Percentiles rank a stretch among this genome's conserved stretches.
phyloP scores from a whole-genome alignment of 2,797 vertebrate species.

The Sebastes matsubarae region DNA sequence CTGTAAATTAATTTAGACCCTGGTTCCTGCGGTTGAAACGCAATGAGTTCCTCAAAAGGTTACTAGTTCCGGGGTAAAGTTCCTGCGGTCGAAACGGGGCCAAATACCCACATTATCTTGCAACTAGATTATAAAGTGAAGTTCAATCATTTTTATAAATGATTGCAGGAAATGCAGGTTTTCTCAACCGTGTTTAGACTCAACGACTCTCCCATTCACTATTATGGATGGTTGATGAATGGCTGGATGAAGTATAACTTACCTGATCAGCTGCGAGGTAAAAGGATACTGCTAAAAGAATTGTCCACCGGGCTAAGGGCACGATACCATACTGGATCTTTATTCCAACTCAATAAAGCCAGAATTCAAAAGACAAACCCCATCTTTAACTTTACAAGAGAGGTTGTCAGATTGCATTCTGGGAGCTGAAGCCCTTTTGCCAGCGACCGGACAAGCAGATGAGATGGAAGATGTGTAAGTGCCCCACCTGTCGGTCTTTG shows the following conservation, averaged over 20 bases:
- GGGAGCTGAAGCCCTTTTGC: constrained; percentile 26
- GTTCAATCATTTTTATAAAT: constrained; percentile 19
- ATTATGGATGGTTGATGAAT: neutral
- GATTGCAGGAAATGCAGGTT: constrained; percentile 21
- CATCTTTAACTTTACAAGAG: neutral
- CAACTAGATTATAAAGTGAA: neutral
- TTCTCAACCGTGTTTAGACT: neutral
- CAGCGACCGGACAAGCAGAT: constrained; percentile 38
- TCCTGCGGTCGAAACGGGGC: too few relatives aligned
- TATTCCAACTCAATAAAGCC: neutral
- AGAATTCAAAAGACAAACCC: neutral
- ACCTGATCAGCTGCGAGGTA: constrained; percentile 51
- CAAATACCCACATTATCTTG: neutral
- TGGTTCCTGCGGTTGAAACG: too few relatives aligned
- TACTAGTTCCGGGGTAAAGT: too few relatives aligned
- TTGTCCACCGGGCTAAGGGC: constrained; percentile 39
- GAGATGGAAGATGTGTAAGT: constrained; percentile 71
- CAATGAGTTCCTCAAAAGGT: too few relatives aligned
- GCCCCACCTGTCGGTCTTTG: constrained; percentile 85
- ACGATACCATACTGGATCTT: constrained; percentile 29
- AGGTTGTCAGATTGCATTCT: neutral
- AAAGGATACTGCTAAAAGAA: constrained; percentile 31
- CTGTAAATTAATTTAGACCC: too few relatives aligned
- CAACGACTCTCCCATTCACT: neutral
- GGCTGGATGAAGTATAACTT: constrained; percentile 20